phyloP scores from a whole-genome alignment of 2,797 vertebrate species.

The Spea hammondii region DNA sequence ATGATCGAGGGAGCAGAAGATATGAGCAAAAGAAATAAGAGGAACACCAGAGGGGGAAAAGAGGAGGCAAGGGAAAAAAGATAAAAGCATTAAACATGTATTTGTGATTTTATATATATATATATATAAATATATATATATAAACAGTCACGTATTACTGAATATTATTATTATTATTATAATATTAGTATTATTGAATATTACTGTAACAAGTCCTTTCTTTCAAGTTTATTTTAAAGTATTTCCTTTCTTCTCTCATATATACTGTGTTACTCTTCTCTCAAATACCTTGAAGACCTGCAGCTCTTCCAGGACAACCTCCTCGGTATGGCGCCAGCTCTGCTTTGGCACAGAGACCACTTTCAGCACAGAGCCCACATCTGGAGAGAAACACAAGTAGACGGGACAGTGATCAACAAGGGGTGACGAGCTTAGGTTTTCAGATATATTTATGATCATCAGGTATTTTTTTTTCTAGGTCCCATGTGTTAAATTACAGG shows the following conservation, averaged over 20 bases:
- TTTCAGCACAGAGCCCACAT: constrained; percentile 88
- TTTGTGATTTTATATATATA: too few species aligned
- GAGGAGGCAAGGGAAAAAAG: neutral
- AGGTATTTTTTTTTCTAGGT: neutral
- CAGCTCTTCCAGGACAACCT: constrained; percentile 89
- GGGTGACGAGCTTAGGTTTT: neutral
- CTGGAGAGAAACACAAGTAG: constrained; percentile 63
- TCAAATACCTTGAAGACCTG: constrained; percentile 88
- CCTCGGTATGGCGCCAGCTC: constrained; percentile 82
- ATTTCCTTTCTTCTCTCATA: too few species aligned
- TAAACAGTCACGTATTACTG: too few species aligned
- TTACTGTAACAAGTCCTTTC: too few species aligned
- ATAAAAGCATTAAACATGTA: neutral
- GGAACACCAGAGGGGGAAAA: neutral
- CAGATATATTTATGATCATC: neutral
- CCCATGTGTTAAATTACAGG: neutral
- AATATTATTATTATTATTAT: too few species aligned
- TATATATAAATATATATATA: too few species aligned
- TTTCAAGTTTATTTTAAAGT: too few species aligned
- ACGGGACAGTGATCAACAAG: neutral
- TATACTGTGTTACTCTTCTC: neutral
- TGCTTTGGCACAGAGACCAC: constrained; percentile 91
- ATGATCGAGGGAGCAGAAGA: neutral
- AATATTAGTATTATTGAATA: too few species aligned
- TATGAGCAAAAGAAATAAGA: neutral